phyloP scores from a whole-genome alignment of 2,113 vertebrate species.

The Nymphicus hollandicus region DNA sequence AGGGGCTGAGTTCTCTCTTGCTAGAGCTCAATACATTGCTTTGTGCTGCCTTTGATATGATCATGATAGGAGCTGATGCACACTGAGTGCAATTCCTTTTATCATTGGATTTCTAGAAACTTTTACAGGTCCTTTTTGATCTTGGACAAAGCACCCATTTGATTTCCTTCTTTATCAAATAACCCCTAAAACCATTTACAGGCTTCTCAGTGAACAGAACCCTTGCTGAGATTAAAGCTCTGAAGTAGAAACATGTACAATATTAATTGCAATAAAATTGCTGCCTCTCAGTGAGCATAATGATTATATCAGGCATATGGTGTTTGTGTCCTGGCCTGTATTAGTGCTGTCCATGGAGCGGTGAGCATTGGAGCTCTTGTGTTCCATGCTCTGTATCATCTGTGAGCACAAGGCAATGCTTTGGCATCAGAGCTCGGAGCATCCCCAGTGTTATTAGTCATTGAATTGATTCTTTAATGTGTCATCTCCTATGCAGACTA shows the following conservation, averaged over 20 bases:
- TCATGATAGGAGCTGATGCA: not conserved
- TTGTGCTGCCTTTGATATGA: not conserved
- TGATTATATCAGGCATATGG: not conserved
- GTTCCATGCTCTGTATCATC: accelerated
- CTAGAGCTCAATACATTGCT: not conserved
- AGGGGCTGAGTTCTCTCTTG: not conserved
- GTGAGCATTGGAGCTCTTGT: not conserved
- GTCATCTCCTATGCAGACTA: not conserved
- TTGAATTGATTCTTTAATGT: not conserved
- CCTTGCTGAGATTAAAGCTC: constrained; percentile 16
- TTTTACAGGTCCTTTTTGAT: not conserved
- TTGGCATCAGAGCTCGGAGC: accelerated
- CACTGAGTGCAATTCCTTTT: not conserved
- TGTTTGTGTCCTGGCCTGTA: not conserved
- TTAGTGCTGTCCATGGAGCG: not conserved
- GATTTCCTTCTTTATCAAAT: constrained; percentile 20
- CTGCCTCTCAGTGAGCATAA: not conserved
- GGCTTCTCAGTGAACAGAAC: not conserved
- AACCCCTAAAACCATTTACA: not conserved
- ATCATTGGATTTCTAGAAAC: not conserved
- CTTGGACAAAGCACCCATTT: not conserved
- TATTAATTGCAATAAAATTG: not conserved
- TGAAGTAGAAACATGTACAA: not conserved
- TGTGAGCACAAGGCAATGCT: not conserved
- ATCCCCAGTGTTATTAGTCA: accelerated